Base-by-base conservation (phyloP, 2,113 vertebrate genomes). In the Sander vitreus region DNA sequence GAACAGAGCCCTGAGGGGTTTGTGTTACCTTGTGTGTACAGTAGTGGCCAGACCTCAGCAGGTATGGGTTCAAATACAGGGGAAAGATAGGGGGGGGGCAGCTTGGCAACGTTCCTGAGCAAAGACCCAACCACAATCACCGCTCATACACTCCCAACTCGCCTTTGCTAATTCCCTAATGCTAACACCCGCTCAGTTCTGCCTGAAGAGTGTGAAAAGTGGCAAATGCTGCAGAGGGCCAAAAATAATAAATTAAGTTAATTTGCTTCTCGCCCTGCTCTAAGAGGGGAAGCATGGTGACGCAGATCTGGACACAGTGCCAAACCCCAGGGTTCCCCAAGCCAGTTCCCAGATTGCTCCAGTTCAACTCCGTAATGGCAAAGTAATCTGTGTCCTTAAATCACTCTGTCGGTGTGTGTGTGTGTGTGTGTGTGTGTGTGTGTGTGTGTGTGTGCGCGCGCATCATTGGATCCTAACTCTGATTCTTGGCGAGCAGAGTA, bases 191-290 rank as follows among this genome's bases (percentile, higher is more conserved):
- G 73, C 78, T 73, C 86, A 27, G 84, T 85, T 65, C 78, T 80
- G 85, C 78, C 86, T 73, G 81, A 63, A 73, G 87, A 81, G 89
- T 89, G 87, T n/a, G 68, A 91, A 88, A 88, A 85, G 81, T 82
- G 91, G 78, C 85, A 90, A 81, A 82, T 4, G 72, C 71, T 27
- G 71, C 70, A 2, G 77, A 11, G 76, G 79, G 94, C 94, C 93
- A 94, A 93, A 93, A 92, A 92, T 92, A 95, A 95, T 92, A 94
- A 88, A 92, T 93, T 88, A 91, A 90, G 76, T 89, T 80, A 88
- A 90, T 94, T 92, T 92, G 83, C 86, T 84, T 85, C 90, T 90
- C 80, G 16, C 74, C 90, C 74, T 86, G 74, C 78, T 80, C 72
- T 74, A 62, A 73, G 63, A 58, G 25, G 80, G 68, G 72, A 53